These are phyloP conservation scores for Dromococcyx pavoninus DNA, from an alignment of 2,797 vertebrate species.

Conservation along the genomic window DNA sequence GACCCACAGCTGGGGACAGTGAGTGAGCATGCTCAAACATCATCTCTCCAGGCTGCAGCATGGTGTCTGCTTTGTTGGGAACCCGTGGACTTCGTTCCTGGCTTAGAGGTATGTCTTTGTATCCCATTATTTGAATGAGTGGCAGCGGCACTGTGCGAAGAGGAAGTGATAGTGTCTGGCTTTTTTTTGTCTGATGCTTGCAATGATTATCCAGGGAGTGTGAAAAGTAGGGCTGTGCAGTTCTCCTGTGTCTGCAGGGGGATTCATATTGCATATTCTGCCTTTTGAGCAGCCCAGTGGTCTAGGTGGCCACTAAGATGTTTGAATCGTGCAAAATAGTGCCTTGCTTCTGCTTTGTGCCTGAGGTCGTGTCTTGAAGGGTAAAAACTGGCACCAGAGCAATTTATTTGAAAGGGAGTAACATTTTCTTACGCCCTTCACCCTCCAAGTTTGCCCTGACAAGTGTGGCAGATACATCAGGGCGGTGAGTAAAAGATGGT, in stretches of 20 bases:
- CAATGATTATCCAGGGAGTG: not conserved
- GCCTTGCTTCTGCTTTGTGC: not conserved
- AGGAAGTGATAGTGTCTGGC: not conserved
- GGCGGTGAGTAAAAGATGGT: not conserved
- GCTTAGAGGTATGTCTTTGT: not conserved
- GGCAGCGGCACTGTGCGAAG: accelerated
- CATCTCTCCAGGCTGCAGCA: accelerated
- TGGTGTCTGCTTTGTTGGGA: accelerated
- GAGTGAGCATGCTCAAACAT: accelerated
- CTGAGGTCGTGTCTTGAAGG: accelerated
- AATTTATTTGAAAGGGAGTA: not conserved
- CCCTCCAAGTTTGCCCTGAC: not conserved
- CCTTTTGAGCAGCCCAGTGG: not conserved
- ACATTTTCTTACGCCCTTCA: accelerated
- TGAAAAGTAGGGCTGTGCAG: not conserved
- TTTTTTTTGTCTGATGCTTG: accelerated
- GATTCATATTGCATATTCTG: accelerated
- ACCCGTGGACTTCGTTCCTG: accelerated
- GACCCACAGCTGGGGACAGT: not conserved
- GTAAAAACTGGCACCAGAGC: not conserved
- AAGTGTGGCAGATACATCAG: not conserved
- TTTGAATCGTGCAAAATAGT: accelerated
- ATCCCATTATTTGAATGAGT: accelerated
- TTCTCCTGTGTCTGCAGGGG: not conserved
- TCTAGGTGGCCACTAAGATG: not conserved